Evolutionary conservation across 2,888 invertebrate genomes (phyloP).

Genomic region (Pheosia gnoma): DNA sequence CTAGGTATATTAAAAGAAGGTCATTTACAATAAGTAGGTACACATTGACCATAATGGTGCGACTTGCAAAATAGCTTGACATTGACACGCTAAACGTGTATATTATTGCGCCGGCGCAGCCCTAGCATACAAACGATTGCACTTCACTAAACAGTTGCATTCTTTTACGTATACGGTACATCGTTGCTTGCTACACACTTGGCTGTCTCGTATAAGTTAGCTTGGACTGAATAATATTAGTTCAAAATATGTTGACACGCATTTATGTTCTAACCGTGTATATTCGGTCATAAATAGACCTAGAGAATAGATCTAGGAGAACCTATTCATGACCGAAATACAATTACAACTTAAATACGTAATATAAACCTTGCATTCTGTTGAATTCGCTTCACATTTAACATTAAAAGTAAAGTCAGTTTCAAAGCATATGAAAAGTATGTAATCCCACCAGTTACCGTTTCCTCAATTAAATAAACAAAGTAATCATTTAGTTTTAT

Average conservation of each 20-base stretch:
- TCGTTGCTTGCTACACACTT: neutral
- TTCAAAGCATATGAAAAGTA: constrained; percentile 25
- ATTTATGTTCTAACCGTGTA: neutral
- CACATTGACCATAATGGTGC: constrained; percentile 18
- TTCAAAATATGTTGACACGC: neutral
- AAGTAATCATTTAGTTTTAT: constrained; percentile 31
- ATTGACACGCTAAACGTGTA: constrained; percentile 33
- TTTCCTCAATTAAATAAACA: constrained; percentile 31
- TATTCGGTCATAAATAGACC: no score
- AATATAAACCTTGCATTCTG: no score
- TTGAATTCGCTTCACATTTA: neutral
- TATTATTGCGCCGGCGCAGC: constrained; percentile 18
- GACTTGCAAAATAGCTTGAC: constrained; percentile 29
- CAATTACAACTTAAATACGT: no score
- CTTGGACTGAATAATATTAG: neutral
- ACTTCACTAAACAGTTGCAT: constrained; percentile 34
- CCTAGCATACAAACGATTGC: constrained; percentile 37
- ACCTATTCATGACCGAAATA: no score
- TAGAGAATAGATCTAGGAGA: no score
- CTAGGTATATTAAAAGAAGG: constrained; percentile 5
- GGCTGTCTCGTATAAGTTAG: neutral
- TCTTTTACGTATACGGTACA: constrained; percentile 18
- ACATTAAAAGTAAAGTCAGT: neutral
- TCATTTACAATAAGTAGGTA: constrained; percentile 11
- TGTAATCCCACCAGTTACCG: constrained; percentile 16